phyloP scores from a whole-genome alignment of 2,797 vertebrate species.

The Chaetophractus vellerosus region DNA sequence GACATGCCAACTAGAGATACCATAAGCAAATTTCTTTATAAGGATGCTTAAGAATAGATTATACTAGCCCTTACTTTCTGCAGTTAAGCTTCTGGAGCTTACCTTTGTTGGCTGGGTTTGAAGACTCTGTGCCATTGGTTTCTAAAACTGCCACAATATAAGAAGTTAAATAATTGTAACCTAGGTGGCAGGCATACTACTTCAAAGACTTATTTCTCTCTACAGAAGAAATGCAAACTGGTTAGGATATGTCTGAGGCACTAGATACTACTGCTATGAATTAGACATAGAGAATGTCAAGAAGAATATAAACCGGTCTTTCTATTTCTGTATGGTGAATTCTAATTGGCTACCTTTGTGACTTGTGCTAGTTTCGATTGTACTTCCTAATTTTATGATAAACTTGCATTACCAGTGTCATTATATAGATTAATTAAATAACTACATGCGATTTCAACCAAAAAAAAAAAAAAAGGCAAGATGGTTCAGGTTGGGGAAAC shows the following conservation, averaged over 20 bases:
- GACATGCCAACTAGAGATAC: not conserved
- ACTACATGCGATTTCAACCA: not conserved
- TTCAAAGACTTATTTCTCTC: not conserved
- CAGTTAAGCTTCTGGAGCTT: not conserved
- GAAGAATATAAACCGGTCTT: not conserved
- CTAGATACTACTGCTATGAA: not conserved
- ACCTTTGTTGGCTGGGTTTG: not conserved
- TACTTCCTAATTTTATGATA: conserved; percentile 33
- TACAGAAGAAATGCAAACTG: not conserved
- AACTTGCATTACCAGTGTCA: not conserved
- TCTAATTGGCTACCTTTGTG: not conserved
- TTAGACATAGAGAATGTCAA: not conserved
- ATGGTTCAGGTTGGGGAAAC: not conserved
- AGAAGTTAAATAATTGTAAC: conserved; percentile 32
- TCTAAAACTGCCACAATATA: not conserved
- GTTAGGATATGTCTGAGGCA: not conserved
- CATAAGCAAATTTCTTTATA: not conserved
- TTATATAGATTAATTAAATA: not conserved
- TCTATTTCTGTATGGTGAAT: not conserved
- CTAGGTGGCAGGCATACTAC: not conserved
- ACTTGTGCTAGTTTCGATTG: not conserved
- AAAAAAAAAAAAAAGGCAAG: not conserved
- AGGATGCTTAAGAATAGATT: not conserved
- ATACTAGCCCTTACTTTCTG: not conserved
- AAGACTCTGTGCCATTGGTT: not conserved